Conservation (phyloP, 2,888 invertebrate species). For the Achlya flavicornis region DNA sequence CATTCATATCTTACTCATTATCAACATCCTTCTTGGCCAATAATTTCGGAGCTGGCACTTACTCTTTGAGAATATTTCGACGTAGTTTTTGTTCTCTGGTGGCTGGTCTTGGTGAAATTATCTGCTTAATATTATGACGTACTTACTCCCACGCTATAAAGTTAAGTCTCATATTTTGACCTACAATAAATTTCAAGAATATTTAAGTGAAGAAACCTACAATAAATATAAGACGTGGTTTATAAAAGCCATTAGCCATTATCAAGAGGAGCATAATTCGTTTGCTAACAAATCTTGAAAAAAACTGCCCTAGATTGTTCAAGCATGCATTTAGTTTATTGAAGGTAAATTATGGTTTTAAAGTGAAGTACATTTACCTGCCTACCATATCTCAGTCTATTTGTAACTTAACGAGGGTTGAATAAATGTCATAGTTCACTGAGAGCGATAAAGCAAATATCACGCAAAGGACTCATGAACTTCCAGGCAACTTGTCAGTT, state of each 20-base stretch:
- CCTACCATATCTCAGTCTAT: not conserved
- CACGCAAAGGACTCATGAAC: slow-evolving; percentile 30
- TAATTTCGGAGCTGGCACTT: not conserved
- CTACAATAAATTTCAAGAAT: too few species aligned
- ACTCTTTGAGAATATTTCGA: not conserved
- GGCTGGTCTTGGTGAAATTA: not conserved
- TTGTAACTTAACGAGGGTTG: not conserved
- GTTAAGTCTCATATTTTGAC: too few species aligned
- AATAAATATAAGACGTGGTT: not conserved
- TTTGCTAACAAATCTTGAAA: not conserved
- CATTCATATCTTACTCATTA: not conserved
- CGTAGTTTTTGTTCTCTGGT: too few species aligned
- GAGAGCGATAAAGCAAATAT: slow-evolving; percentile 16
- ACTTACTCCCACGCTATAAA: not conserved
- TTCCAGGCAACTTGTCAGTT: slow-evolving; percentile 34
- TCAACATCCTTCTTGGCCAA: not conserved
- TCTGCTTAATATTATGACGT: not conserved
- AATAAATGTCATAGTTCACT: not conserved
- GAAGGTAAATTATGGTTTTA: not conserved
- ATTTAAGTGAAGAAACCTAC: not conserved
- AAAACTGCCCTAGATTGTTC: not conserved
- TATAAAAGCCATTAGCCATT: not conserved
- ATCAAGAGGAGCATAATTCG: not conserved
- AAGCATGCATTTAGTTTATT: not conserved
- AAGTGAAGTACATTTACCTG: not conserved